Percentiles rank a stretch among this genome's conserved stretches.
phyloP scores from a whole-genome alignment of 2,797 vertebrate species.

The Podarcis lilfordi region DNA sequence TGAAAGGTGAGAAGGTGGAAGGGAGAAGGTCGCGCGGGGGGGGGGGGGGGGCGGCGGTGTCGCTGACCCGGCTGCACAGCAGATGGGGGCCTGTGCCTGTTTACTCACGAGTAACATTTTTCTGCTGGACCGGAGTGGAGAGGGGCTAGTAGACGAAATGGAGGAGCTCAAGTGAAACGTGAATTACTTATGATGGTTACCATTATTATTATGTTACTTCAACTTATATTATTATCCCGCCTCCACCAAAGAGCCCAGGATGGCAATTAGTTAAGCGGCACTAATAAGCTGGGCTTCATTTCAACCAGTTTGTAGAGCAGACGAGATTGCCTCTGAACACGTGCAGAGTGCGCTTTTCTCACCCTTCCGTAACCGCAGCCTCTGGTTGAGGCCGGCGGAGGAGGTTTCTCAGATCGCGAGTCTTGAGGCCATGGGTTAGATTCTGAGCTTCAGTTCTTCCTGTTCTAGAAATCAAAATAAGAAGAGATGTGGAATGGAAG shows the following conservation, averaged over 20 bases:
- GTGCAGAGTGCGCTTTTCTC: neutral
- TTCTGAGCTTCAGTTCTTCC: neutral
- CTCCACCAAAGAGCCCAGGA: too few species aligned
- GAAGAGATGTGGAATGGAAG: neutral
- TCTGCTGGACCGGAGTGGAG: neutral
- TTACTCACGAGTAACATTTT: too few species aligned
- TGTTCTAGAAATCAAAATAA: neutral
- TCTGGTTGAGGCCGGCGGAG: accelerated
- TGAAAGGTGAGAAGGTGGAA: slow-evolving; percentile 1
- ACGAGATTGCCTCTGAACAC: neutral
- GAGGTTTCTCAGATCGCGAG: neutral
- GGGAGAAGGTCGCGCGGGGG: neutral
- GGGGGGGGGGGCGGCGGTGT: neutral
- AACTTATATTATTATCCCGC: too few species aligned
- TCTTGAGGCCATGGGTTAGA: neutral
- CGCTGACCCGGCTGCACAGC: too few species aligned
- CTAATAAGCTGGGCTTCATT: neutral
- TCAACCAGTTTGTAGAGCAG: neutral
- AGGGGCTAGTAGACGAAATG: neutral
- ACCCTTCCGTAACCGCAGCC: neutral
- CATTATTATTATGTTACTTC: too few species aligned
- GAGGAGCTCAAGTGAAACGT: neutral
- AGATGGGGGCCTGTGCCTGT: neutral
- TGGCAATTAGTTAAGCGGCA: neutral
- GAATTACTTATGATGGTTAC: too few species aligned